Evolutionary conservation across 2,113 vertebrate species (phyloP).

Genomic region (Numenius arquata): DNA sequence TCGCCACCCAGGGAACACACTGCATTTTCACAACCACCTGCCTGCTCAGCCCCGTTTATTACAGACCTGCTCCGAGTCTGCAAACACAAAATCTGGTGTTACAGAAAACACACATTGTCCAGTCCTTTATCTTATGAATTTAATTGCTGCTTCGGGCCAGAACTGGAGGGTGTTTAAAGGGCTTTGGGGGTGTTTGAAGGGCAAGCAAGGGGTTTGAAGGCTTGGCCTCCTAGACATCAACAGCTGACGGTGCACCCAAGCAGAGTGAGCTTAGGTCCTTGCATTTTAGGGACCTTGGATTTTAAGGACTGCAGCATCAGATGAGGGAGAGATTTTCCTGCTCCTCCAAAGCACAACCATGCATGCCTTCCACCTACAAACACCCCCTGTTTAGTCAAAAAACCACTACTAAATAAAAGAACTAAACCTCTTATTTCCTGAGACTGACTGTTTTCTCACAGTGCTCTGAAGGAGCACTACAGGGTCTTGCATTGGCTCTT

Average conservation of each 20-base stretch:
- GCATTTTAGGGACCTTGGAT: not conserved
- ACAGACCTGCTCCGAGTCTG: not conserved
- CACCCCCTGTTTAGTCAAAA: not conserved
- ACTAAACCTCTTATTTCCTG: not conserved
- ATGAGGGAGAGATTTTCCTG: not conserved
- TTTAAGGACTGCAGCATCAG: not conserved
- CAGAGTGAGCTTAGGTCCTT: not conserved
- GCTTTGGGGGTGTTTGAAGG: no score
- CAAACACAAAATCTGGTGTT: not conserved
- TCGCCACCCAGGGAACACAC: not conserved
- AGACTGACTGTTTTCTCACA: not conserved
- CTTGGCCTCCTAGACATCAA: not conserved
- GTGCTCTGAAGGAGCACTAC: not conserved
- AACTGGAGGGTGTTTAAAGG: no score
- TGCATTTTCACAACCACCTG: not conserved
- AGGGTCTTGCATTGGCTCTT: not conserved
- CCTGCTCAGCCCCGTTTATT: not conserved
- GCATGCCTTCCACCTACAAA: not conserved
- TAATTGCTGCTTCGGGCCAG: not conserved
- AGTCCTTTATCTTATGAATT: not conserved
- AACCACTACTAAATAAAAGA: not conserved
- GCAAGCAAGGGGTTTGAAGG: not conserved
- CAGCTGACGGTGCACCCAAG: not conserved
- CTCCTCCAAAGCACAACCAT: not conserved
- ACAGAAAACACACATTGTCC: not conserved